Percentiles rank a stretch among this genome's conserved stretches.
Evolutionary conservation across 2,113 vertebrate species (phyloP).

Genomic region (Poicephalus gulielmi): DNA sequence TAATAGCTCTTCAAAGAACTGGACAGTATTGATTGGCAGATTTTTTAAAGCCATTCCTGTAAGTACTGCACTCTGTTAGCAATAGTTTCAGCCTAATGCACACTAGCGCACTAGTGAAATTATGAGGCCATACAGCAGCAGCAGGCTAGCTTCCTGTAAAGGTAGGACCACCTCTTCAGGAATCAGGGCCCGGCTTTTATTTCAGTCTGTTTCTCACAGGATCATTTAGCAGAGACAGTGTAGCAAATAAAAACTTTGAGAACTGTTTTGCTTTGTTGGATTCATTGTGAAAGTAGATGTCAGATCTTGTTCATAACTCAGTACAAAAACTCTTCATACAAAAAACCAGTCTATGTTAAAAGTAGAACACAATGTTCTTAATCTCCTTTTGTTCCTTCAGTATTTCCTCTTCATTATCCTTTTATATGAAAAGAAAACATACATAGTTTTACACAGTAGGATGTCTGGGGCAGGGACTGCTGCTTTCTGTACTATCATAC

Average conservation of each 20-base stretch:
- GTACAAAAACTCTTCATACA: not conserved
- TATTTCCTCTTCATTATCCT: not conserved
- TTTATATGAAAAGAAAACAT: not conserved
- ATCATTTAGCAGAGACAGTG: not conserved
- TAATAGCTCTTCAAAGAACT: constrained; percentile 42
- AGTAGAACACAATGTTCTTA: not conserved
- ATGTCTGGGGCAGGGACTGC: not conserved
- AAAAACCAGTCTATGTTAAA: not conserved
- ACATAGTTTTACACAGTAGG: not conserved
- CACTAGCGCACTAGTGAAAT: not conserved
- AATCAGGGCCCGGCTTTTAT: not conserved
- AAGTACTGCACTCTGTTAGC: not conserved
- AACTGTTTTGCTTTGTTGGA: not conserved
- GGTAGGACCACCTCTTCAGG: not conserved
- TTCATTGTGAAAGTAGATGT: not conserved
- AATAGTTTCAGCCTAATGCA: not conserved
- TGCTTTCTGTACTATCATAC: not conserved
- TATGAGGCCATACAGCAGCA: not conserved
- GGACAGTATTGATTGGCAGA: constrained; percentile 14
- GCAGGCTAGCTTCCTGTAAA: not conserved
- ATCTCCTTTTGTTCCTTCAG: not conserved
- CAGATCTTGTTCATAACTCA: not conserved
- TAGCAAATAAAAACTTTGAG: not conserved
- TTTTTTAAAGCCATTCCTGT: constrained; percentile 8
- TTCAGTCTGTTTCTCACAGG: not conserved